A percentile compares a stretch with the other conserved stretches of the same genome.
phyloP scores from a whole-genome alignment of 2,113 vertebrate genomes.

The Pipa parva region DNA sequence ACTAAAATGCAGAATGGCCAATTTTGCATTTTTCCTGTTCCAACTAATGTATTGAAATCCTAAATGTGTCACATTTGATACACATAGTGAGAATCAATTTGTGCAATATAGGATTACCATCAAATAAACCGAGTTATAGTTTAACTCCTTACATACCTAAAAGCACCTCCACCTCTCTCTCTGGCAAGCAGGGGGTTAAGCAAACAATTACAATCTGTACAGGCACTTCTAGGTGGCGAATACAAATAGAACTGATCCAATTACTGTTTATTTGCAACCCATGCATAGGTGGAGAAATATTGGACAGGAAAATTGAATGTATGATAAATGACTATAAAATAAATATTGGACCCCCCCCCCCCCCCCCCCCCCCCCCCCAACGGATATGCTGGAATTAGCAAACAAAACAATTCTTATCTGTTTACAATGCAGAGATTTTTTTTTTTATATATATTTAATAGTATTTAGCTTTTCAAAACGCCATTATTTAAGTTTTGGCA shows the following conservation, averaged over 20 bases:
- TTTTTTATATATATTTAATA: background rate
- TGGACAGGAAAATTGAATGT: background rate
- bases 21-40: background rate
- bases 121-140: background rate
- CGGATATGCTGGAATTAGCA: no score
- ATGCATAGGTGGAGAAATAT: background rate
- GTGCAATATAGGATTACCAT: background rate
- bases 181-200: background rate
- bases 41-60: slow-evolving; percentile 2
- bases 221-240: background rate
- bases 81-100: background rate
- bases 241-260: background rate
- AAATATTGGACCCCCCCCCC: background rate
- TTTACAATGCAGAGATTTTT: background rate
- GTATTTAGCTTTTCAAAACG: background rate
- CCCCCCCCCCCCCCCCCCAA: no score
- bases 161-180: background rate
- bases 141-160: background rate
- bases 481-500: background rate
- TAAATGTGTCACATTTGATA: slow-evolving; percentile 8
- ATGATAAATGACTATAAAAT: background rate
- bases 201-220: background rate
- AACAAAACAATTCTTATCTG: background rate
- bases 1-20: background rate
- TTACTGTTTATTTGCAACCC: background rate